Percentiles rank a stretch among this genome's conserved stretches.
Conservation (phyloP, 2,888 invertebrate species). For the Caenorhabditis doughertyi region DNA sequence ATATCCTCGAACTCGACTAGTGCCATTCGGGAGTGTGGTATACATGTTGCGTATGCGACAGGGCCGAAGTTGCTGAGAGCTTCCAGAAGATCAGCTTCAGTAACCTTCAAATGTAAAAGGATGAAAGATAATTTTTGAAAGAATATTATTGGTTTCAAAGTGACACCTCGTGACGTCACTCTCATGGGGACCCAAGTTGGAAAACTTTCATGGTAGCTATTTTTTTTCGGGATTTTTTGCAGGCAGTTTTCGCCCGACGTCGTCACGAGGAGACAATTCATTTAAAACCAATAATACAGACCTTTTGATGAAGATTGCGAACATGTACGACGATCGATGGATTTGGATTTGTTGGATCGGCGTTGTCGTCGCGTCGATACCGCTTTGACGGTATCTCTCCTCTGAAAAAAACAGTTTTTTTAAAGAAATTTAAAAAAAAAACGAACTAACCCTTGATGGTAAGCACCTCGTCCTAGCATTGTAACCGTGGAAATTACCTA, state of each 20-base stretch:
- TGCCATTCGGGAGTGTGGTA: conserved; percentile 80
- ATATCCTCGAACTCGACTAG: conserved; percentile 80
- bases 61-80: conserved; percentile 84
- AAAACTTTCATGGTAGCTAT: too few species aligned
- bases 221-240: background rate
- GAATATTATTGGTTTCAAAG: too few species aligned
- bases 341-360: conserved; percentile 84
- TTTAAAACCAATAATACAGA: too few species aligned
- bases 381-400: conserved; percentile 62
- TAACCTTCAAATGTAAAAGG: too few species aligned
- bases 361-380: conserved; percentile 77
- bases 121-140: too few species aligned
- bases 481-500: background rate
- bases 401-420: conserved; percentile 17
- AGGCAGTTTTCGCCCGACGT: too few species aligned
- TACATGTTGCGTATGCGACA: conserved; percentile 82
- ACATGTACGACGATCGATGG: conserved; percentile 85
- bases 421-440: background rate
- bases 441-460: background rate
- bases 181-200: too few species aligned
- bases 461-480: background rate
- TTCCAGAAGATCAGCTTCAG: conserved; percentile 84
- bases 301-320: conserved; percentile 83
- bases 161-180: too few species aligned
- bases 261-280: too few species aligned